Base-by-base conservation (phyloP, 2,113 vertebrate genomes). In the Colistium nudipinnis region DNA sequence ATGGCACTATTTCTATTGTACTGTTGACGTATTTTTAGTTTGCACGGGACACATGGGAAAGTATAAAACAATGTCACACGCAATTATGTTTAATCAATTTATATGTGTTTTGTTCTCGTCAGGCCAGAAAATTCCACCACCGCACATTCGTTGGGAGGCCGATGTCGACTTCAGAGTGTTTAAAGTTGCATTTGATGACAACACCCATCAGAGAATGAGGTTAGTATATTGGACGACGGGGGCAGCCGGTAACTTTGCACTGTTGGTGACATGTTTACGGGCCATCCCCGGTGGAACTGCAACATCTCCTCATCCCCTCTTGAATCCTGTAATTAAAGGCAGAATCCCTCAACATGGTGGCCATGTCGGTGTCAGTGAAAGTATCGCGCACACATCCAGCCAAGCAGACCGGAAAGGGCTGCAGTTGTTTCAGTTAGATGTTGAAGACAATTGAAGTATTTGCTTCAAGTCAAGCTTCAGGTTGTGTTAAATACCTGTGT, bases 281-380 rank as follows among this genome's bases (percentile, higher is more conserved):
- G 65, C 68, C 25, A 14, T 70, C 66, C n/a, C 70, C 30, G 24
- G 51, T 82, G 76, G 69, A 71, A 76, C 53, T n/a, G 27, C 74
- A 52, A 54, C 71, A 52, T 62, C 67, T 69, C 73, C 71, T 76
- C 78, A 60, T 64, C 81, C 51, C 56, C 36, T 69, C 10, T 53
- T 55, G 71, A 74, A 47, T 80, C 78, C 64, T 78, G 88, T 92
- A 87, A 89, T 88, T 90, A 91, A 87, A 51, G 31, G 20, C 54
- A 64, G 73, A 76, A 53, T 87, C 85, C 74, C 47, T 90, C 88
- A 82, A 31, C 84, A 56, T 59, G 7, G 33, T 20, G 48, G 45
- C 59, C 35, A 33, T 28, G 48, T 49, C 22, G 60, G 51, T 74
- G 73, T 81, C 70, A 81, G 41, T 22, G 45, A 33, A 43, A 53